phyloP scores from a whole-genome alignment of 2,797 vertebrate genomes.

The Protonibea diacanthus region DNA sequence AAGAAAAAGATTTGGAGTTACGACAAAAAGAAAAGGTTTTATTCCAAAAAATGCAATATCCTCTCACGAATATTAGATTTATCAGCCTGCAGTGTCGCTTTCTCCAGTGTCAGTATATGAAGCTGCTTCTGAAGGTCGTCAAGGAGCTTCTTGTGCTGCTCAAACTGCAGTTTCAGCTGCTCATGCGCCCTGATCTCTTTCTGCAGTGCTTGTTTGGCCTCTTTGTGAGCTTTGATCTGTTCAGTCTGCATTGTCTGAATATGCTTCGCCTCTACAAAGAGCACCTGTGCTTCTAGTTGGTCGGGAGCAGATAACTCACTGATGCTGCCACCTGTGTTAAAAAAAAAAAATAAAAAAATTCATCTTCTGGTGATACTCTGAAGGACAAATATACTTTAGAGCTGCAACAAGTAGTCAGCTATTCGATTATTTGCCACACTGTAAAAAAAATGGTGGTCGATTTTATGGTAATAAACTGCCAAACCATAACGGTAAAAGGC shows the following conservation, averaged over 20 bases:
- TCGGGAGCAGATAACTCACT: not conserved
- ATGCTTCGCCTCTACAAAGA: slow-evolving; percentile 40
- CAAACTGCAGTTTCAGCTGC: not conserved
- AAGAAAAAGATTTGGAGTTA: not conserved
- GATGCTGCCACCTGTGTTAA: slow-evolving; percentile 47
- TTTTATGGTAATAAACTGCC: no score
- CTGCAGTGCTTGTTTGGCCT: slow-evolving; percentile 3
- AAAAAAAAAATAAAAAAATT: not conserved
- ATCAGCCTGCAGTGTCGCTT: slow-evolving; percentile 4
- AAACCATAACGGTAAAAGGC: no score
- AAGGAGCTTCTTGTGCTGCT: slow-evolving; percentile 3
- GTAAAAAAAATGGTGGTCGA: no score
- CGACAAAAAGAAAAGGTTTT: not conserved
- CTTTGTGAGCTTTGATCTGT: not conserved
- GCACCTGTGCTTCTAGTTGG: slow-evolving; percentile 2
- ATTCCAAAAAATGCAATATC: not conserved
- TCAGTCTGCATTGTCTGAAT: slow-evolving; percentile 35
- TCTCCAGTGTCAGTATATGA: slow-evolving; percentile 6
- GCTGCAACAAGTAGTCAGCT: not conserved
- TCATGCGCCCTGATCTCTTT: not conserved
- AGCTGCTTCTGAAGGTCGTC: slow-evolving; percentile 18
- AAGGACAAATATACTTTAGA: not conserved
- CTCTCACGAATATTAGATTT: slow-evolving; percentile 22
- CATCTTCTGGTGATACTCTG: not conserved
- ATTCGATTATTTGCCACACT: no score